These are phyloP conservation scores for Falco biarmicus DNA, from an alignment of 2,797 vertebrate species.

Conservation along the genomic window DNA sequence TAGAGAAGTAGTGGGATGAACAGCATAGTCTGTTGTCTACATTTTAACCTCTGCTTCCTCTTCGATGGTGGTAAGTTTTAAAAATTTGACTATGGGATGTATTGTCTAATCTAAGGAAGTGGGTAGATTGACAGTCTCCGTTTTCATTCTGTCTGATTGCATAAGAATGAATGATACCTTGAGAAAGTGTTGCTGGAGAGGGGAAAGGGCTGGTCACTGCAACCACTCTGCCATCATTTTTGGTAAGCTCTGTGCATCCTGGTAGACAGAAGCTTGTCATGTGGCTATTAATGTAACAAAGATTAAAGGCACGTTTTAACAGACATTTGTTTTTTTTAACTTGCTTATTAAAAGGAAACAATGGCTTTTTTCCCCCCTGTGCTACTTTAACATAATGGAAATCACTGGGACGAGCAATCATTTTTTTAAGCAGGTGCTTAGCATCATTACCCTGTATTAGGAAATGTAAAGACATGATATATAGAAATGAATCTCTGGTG, in stretches of 20 bases:
- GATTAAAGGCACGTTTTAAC: background rate
- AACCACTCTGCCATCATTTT: background rate
- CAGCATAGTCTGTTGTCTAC: background rate
- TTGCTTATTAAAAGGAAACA: conserved; percentile 20
- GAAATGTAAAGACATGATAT: background rate
- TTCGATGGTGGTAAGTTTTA: background rate
- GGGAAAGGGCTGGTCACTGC: background rate
- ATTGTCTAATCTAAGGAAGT: background rate
- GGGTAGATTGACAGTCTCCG: background rate
- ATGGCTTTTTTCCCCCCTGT: background rate
- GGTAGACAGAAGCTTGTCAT: background rate
- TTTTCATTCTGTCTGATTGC: background rate
- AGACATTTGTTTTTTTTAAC: background rate
- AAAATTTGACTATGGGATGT: background rate
- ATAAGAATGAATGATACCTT: background rate
- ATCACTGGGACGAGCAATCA: background rate
- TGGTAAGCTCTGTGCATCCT: background rate
- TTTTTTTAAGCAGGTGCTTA: background rate
- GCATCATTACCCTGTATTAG: conserved; percentile 1
- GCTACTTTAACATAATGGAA: conserved; percentile 12
- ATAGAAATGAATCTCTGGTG: conserved; percentile 3
- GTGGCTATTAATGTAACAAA: background rate
- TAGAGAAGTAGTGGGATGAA: background rate
- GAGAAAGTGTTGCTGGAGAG: background rate
- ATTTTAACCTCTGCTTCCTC: background rate